Conservation (phyloP, 2,113 vertebrate genomes). For the Ramphastos sulfuratus region DNA sequence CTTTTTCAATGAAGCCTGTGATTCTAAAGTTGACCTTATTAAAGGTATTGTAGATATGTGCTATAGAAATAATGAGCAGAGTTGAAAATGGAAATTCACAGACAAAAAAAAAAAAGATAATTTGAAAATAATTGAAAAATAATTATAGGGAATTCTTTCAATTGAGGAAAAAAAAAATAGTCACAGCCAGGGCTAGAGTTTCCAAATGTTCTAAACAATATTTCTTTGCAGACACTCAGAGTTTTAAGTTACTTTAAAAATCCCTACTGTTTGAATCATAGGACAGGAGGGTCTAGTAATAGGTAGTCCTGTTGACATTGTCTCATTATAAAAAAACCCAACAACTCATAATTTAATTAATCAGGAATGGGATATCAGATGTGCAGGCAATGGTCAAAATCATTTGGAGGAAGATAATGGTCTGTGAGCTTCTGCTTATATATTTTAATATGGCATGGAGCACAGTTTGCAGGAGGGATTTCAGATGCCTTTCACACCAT, state of each 20-base stretch:
- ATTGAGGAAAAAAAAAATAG: not conserved
- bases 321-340: not conserved
- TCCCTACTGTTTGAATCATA: not conserved
- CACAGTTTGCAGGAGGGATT: conserved; percentile 9
- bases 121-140: not conserved
- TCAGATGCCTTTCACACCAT: conserved; percentile 19
- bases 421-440: not conserved
- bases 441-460: not conserved
- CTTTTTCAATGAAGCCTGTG: not conserved
- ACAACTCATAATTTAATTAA: not conserved
- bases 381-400: not conserved
- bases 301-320: not conserved
- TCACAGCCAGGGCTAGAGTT: not conserved
- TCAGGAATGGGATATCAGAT: not conserved
- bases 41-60: not conserved
- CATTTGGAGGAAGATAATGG: not conserved
- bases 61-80: not conserved
- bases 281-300: not conserved
- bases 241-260: not conserved
- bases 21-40: not conserved
- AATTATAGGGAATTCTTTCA: not conserved
- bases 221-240: not conserved
- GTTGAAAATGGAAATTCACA: not conserved
- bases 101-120: not conserved
- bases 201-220: not conserved